phyloP scores from a whole-genome alignment of 1,140 invertebrate species.

The Drosophila nikananu region DNA sequence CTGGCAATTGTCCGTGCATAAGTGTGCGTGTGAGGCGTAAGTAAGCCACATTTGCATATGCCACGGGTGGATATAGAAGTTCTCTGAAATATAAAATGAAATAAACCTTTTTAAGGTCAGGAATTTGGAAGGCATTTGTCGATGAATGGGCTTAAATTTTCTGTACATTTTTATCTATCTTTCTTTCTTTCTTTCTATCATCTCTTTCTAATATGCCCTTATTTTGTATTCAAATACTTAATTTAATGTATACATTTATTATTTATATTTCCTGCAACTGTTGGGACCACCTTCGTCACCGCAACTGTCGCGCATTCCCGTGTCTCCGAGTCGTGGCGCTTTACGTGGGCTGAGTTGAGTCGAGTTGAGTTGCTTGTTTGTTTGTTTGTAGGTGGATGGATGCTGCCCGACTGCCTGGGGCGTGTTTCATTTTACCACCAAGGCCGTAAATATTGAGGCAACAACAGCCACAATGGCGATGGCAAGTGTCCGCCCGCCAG shows the following conservation, averaged over 20 bases:
- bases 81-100: neutral
- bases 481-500: constrained; percentile 14
- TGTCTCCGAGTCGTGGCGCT: constrained; percentile 14
- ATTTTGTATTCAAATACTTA: too few relatives aligned
- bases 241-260: too few relatives aligned
- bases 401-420: constrained; percentile 24
- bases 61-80: constrained; percentile 18
- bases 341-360: constrained; percentile 21
- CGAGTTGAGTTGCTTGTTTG: constrained; percentile 17
- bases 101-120: neutral
- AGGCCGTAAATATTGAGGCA: constrained; percentile 69
- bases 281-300: constrained; percentile 5
- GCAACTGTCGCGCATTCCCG: constrained; percentile 7
- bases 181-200: too few relatives aligned
- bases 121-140: neutral
- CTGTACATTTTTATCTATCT: too few relatives aligned
- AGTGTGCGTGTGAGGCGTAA: constrained; percentile 61
- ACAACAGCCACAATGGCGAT: constrained; percentile 24
- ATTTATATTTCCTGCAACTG: neutral
- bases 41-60: constrained; percentile 65
- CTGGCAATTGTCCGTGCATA: constrained; percentile 64
- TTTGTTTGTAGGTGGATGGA: constrained; percentile 52
- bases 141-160: too few relatives aligned
- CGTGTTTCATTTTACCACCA: constrained; percentile 66
- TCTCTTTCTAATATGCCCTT: too few relatives aligned